Evolutionary conservation across 2,888 invertebrate species (phyloP).

Genomic region (Dolichomitus sp.): DNA sequence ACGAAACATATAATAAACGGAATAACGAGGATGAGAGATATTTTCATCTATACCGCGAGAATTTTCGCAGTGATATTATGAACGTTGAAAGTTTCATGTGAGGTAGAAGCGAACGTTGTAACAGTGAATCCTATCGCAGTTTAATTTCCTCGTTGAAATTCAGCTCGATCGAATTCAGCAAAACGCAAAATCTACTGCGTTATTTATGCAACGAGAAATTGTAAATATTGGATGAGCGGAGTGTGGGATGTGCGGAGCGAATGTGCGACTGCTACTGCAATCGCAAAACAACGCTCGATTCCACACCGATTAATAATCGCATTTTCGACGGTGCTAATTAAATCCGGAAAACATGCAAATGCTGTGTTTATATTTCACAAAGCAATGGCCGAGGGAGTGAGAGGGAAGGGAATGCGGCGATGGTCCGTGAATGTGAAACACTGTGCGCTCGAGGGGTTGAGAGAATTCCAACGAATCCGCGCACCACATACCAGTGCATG

Average conservation of each 20-base stretch:
- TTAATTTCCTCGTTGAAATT: constrained; percentile 55
- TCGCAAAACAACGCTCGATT: constrained; percentile 74
- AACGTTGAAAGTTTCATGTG: constrained; percentile 29
- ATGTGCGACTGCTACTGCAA: constrained; percentile 28
- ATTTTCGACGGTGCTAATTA: constrained; percentile 83
- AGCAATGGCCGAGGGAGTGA: constrained; percentile 70
- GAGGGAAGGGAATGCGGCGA: constrained; percentile 63
- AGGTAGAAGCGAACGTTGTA: neutral
- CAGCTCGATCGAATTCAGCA: constrained; percentile 45
- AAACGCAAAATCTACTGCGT: constrained; percentile 52
- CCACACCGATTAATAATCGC: constrained; percentile 83
- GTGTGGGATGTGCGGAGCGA: neutral
- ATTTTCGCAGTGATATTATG: constrained; percentile 31
- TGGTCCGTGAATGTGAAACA: constrained; percentile 20
- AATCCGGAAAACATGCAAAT: constrained; percentile 85
- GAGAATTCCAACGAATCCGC: constrained; percentile 32
- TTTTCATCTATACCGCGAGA: neutral
- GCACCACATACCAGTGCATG: constrained; percentile 40
- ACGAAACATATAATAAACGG: constrained; percentile 16
- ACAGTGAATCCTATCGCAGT: constrained; percentile 23
- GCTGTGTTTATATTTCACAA: constrained; percentile 81
- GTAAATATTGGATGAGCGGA: constrained; percentile 73
- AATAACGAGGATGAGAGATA: constrained; percentile 28
- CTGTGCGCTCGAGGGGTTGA: constrained; percentile 36
- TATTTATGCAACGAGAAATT: constrained; percentile 75